phyloP scores from a whole-genome alignment of 2,888 invertebrate genomes.

The Xanthia icteritia region DNA sequence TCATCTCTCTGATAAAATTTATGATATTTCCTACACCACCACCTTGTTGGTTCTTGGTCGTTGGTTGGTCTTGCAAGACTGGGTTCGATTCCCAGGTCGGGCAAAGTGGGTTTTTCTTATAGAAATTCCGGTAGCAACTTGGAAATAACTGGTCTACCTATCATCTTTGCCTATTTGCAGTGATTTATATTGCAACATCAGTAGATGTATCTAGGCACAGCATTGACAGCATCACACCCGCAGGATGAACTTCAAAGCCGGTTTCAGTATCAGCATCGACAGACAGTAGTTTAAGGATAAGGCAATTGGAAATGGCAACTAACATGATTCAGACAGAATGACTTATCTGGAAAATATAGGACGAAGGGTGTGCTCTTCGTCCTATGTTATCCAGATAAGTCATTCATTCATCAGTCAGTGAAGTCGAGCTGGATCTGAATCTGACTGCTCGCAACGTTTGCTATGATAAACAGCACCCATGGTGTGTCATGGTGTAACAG shows the following conservation, averaged over 20 bases:
- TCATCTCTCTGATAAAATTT: background rate
- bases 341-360: background rate
- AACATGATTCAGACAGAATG: too few relatives aligned
- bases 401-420: too few relatives aligned
- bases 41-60: too few relatives aligned
- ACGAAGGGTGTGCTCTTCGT: background rate
- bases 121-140: background rate
- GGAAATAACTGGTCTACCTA: background rate
- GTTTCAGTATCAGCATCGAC: background rate
- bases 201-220: too few relatives aligned
- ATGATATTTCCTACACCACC: background rate
- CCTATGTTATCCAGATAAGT: too few relatives aligned
- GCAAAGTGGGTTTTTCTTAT: background rate
- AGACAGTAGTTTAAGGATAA: background rate
- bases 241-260: background rate
- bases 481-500: too few relatives aligned
- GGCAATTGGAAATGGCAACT: background rate
- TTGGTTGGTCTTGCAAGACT: too few relatives aligned
- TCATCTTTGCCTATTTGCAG: background rate
- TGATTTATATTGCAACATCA: too few relatives aligned
- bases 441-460: background rate
- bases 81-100: background rate
- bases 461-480: background rate
- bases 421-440: background rate
- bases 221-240: background rate